Evolutionary conservation across 2,888 invertebrate species (phyloP), one percentile per base, ranked within the genome.

Genomic region (Tenthredo livida): DNA sequence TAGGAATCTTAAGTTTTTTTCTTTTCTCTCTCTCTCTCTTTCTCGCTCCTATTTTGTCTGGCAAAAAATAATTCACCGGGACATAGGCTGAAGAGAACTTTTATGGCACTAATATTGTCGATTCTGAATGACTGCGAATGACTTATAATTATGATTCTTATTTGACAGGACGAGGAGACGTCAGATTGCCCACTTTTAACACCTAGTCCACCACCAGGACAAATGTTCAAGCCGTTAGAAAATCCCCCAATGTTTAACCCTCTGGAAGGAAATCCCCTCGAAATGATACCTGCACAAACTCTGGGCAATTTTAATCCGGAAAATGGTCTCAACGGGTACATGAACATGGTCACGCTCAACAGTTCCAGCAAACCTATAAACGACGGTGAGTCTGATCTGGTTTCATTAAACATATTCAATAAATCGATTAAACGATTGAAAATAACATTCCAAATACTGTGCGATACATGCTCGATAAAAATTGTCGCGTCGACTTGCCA

Each of bases 181-280:
- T 96, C 96, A 80, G 96, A 95, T 88, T 96, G 96, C 90, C 94
- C 96, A 70, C 93, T 96, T 65, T 91, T 96, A 73, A 96, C 95
- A 43, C 96, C 96, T 7, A 95, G 95, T 78, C 95, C 95, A 0
- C 94, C 95, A n/a, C 92, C 94, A 77, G 95, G 95, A 75, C 86
- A 86, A 50, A 86, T 87, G 80, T 88, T 86, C 50, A 88, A 90
- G 85, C 87, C 89, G n/a, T 85, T 90, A 86, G 89, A 90, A 72
- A 87, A 88, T n/a, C 86, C 87, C 37, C 85, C 90, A 43, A 89
- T 90, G 80, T 92, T 91, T 84, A 90, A 89, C 75, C 90, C 89
- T 77, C 87, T 90, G 85, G 92, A 91, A 86, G 90, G 87, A 54
- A 88, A 88, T 84, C 89, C 90, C 29, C 87, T 90, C 47, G 91